Evolutionary conservation across 1,140 invertebrate genomes (phyloP), one percentile per base, ranked within the genome.

Genomic region (Rhizoglyphus robini): DNA sequence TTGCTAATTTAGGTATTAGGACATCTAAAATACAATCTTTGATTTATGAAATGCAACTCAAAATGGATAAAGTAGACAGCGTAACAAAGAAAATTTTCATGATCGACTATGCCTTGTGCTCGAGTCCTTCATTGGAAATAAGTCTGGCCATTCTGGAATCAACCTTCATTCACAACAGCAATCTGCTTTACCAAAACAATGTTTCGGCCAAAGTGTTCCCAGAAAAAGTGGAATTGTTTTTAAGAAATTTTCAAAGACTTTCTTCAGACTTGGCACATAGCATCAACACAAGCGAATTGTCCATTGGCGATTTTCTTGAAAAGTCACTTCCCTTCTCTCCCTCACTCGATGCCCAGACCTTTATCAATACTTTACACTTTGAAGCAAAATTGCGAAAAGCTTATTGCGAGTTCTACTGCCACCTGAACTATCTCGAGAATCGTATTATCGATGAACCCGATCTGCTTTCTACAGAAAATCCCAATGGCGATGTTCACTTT

Each of bases 1-100:
- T 46, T 51, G 46, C 61, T 3, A 46, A 23, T 2, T n/a, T 32
- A n/a, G 38, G 41, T 4, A 20, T 57, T 13, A 27, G 61, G 30
- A 11, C 30, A 30, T 48, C 48, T 18, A 1, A 54, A 30, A 58
- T 67, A 8, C 66, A 67, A 57, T 51, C 63, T 38, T 20, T 67
- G 18, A 27, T 63, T 1, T 34, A 54, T 38, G 66, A 67, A 36
- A 66, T 67, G 27, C n/a, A 57, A 31, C 2, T 48, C 5, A 34
- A 58, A 25, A 57, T 67, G 25, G 62, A 64, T 31, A 36, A 11
- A 1, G n/a, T 64, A 18, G 29, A 47, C 4, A 58, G 58, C 13
- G 25, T 58, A 29, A 48, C 66, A 2, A 58, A 41, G 23, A 67
- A 65, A 27, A 18, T 29, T 23, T 46, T 67, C 27, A 29, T 64